Evolutionary conservation across 2,888 invertebrate species (phyloP).

Genomic region (Strigamia crassipes): DNA sequence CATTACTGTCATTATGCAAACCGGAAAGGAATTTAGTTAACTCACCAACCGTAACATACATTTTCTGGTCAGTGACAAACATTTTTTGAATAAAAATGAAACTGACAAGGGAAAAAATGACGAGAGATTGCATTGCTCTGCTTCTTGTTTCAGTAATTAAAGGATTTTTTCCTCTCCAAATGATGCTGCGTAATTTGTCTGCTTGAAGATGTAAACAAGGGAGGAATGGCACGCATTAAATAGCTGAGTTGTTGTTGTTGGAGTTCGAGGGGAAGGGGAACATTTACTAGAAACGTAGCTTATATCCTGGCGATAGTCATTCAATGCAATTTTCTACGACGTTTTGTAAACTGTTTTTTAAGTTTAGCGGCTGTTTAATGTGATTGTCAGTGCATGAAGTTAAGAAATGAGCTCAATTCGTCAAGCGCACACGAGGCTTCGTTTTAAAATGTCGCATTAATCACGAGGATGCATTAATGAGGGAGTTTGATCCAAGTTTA

Average conservation of each 20-base stretch:
- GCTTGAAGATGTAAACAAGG: constrained; percentile 15
- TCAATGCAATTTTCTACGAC: neutral
- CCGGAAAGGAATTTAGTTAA: neutral
- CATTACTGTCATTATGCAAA: constrained; percentile 42
- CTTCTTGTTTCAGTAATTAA: neutral
- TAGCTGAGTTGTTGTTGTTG: neutral
- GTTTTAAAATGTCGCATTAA: constrained; percentile 32
- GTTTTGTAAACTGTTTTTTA: neutral
- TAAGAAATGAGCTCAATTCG: constrained; percentile 24
- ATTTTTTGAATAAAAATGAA: neutral
- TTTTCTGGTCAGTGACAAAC: neutral
- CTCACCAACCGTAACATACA: neutral
- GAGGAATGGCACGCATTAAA: neutral
- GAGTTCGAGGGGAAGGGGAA: neutral
- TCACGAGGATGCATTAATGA: constrained; percentile 37
- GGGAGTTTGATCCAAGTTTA: constrained; percentile 40
- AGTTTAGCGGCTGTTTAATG: neutral
- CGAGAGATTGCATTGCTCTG: neutral
- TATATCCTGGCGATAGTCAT: neutral
- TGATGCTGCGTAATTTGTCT: neutral
- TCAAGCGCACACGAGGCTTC: constrained; percentile 19
- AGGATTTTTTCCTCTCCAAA: neutral
- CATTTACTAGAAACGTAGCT: neutral
- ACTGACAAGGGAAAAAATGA: neutral
- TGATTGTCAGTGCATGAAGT: constrained; percentile 15